Evolutionary conservation across 2,888 invertebrate genomes (phyloP).

Genomic region (Linnaemya tessellans): DNA sequence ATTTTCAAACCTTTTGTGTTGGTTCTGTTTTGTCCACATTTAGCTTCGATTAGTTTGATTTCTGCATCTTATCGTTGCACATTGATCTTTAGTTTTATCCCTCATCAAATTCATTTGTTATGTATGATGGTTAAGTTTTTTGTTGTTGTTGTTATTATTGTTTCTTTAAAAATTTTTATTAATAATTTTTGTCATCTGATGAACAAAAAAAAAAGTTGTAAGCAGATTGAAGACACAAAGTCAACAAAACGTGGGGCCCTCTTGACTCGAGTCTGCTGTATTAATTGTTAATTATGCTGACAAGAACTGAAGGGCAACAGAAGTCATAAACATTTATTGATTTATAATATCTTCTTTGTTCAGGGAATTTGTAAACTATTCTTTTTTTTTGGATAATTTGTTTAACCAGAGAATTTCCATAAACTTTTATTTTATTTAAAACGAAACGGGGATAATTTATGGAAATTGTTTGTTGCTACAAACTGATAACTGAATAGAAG

Average conservation of each 20-base stretch:
- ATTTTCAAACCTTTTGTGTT: conserved; percentile 43
- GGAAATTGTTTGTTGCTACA: neutral
- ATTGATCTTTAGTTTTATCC: conserved; percentile 77
- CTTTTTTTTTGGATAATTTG: conserved; percentile 9
- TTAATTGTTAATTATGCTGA: conserved; percentile 66
- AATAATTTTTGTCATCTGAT: conserved; percentile 63
- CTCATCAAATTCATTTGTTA: conserved; percentile 61
- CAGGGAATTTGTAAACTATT: conserved; percentile 36
- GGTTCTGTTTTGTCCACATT: conserved; percentile 53
- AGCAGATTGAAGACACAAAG: conserved; percentile 4
- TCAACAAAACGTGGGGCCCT: conserved; percentile 21
- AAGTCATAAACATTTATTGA: conserved; percentile 63
- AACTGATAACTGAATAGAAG: neutral
- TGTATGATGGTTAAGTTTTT: conserved; percentile 14
- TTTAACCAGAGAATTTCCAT: conserved; percentile 24
- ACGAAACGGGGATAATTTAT: neutral
- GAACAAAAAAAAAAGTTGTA: conserved; percentile 36
- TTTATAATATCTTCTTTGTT: conserved; percentile 57
- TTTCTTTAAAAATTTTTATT: conserved; percentile 16
- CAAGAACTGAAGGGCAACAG: conserved; percentile 52
- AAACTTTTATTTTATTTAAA: conserved; percentile 11
- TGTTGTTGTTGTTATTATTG: neutral
- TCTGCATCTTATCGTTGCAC: conserved; percentile 78
- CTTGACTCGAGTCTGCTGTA: conserved; percentile 47
- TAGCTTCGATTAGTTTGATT: conserved; percentile 70